These are phyloP conservation scores for Chionoecetes opilio DNA, from an alignment of 1,140 invertebrate species.

Conservation along the genomic window DNA sequence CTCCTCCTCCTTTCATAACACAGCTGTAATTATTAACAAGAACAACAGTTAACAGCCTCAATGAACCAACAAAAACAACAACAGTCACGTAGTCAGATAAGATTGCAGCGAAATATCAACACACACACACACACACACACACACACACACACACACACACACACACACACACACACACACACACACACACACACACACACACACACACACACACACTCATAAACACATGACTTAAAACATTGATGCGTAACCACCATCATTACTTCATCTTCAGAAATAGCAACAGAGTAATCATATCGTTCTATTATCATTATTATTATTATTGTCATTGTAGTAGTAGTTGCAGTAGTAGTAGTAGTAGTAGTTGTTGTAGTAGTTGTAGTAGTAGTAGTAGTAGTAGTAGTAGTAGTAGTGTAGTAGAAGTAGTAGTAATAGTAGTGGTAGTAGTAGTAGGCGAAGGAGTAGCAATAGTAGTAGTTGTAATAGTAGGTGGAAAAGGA, in stretches of 20 bases:
- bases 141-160: constrained; percentile 27
- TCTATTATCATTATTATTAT: background rate
- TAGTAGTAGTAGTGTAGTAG: background rate
- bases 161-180: constrained; percentile 16
- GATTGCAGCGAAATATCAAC: background rate
- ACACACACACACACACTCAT: background rate
- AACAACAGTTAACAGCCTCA: constrained; percentile 3
- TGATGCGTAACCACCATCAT: too few relatives aligned
- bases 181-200: background rate
- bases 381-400: constrained; percentile 16
- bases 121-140: constrained; percentile 25
- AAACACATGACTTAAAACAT: background rate
- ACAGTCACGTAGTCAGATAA: background rate
- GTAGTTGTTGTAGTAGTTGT: constrained; percentile 28
- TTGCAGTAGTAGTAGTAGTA: background rate
- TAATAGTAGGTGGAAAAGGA: background rate
- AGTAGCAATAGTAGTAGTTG: background rate
- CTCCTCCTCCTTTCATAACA: too few relatives aligned
- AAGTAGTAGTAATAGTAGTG: background rate
- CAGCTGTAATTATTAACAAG: background rate
- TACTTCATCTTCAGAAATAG: too few relatives aligned
- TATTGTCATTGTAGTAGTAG: background rate
- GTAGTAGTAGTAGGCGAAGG: background rate
- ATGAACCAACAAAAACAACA: background rate
- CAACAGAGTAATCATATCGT: too few relatives aligned